These are phyloP conservation scores for Dicranocentrus wangi DNA, from an alignment of 2,888 invertebrate genomes.

Conservation along the genomic window DNA sequence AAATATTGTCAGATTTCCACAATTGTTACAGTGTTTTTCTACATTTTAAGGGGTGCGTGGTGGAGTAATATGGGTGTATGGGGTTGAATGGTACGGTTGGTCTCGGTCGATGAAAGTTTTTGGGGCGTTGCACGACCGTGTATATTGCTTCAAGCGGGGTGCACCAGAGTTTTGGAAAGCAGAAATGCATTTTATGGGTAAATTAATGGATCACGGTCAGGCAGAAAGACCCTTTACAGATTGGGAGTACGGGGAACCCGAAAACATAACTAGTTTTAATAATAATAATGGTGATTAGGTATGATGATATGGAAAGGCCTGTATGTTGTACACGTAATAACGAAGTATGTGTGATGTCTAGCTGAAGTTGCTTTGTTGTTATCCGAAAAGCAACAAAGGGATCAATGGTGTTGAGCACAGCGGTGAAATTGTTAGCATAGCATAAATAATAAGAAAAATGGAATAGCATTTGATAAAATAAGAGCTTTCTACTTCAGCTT, in stretches of 20 bases:
- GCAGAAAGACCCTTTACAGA: conserved; percentile 27
- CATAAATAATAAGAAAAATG: neutral
- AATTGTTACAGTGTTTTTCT: conserved; percentile 5
- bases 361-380: neutral
- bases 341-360: conserved; percentile 12
- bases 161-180: neutral
- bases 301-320: neutral
- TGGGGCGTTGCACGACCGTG: conserved; percentile 7
- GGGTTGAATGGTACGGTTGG: neutral
- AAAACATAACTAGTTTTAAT: conserved; percentile 33
- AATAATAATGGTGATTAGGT: conserved; percentile 4
- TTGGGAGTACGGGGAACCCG: conserved; percentile 13
- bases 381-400: neutral
- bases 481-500: no score
- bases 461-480: neutral
- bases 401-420: neutral
- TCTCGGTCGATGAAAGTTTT: conserved; percentile 34
- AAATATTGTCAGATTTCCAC: neutral
- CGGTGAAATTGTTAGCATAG: neutral
- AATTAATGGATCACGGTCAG: conserved; percentile 56
- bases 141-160: neutral
- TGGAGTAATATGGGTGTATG: no score
- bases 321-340: neutral
- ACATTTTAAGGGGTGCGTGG: no score
- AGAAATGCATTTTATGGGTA: conserved; percentile 8